A percentile compares a stretch with the other conserved stretches of the same genome.
Evolutionary conservation across 2,888 invertebrate genomes (phyloP).

Genomic region (Mycalesis mineus): DNA sequence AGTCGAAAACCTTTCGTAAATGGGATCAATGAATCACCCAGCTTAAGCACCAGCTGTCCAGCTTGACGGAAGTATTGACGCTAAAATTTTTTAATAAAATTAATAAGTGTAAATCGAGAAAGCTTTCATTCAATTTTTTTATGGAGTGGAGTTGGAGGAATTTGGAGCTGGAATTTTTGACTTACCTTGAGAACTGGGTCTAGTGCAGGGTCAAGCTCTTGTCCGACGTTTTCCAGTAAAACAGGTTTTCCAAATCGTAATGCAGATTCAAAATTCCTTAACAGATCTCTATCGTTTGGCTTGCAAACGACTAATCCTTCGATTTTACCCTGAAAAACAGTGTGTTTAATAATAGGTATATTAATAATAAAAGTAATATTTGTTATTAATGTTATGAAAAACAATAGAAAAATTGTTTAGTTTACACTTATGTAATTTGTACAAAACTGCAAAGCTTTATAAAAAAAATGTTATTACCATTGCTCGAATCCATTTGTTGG

Average conservation of each 20-base stretch:
- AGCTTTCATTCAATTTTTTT: too few species aligned
- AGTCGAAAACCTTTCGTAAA: slow-evolving; percentile 87
- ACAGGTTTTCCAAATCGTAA: slow-evolving; percentile 85
- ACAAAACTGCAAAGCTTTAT: too few species aligned
- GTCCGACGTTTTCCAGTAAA: slow-evolving; percentile 90
- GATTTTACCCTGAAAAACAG: slow-evolving; percentile 79
- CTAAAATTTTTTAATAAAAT: slow-evolving; percentile 41
- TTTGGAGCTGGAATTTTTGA: too few species aligned
- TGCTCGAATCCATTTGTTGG: slow-evolving; percentile 93
- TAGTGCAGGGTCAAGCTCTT: slow-evolving; percentile 90
- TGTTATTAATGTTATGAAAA: too few species aligned
- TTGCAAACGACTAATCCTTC: slow-evolving; percentile 84
- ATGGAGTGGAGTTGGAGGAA: too few species aligned
- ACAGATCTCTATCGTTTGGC: slow-evolving; percentile 83
- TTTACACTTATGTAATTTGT: too few species aligned
- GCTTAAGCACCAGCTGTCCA: slow-evolving; percentile 84
- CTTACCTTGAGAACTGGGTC: slow-evolving; percentile 85
- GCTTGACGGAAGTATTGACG: slow-evolving; percentile 89
- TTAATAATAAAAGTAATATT: too few species aligned
- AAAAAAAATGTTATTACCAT: too few species aligned
- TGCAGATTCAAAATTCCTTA: slow-evolving; percentile 83
- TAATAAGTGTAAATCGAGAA: too few species aligned
- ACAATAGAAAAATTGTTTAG: too few species aligned
- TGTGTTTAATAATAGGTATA: too few species aligned
- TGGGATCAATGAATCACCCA: slow-evolving; percentile 91